phyloP scores from a whole-genome alignment of 1,140 invertebrate species.

The Sarcophaga bullata region DNA sequence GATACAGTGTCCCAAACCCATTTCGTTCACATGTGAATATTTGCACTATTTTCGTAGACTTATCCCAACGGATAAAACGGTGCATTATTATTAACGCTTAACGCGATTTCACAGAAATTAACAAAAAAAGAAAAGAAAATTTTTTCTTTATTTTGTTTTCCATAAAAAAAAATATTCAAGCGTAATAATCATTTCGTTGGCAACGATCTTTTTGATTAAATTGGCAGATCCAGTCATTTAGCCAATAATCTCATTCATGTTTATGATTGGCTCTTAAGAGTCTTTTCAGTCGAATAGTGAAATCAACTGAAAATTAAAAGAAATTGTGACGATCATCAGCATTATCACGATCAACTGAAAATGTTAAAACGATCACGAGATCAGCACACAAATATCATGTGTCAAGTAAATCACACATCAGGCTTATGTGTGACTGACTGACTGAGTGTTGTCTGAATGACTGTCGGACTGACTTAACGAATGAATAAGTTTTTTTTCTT shows the following conservation, averaged over 20 bases:
- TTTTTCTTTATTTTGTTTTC: too few relatives aligned
- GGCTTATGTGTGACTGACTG: conserved; percentile 16
- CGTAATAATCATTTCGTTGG: conserved; percentile 26
- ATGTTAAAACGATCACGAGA: not conserved
- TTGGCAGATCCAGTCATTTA: too few relatives aligned
- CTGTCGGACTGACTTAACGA: not conserved
- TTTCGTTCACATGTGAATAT: not conserved
- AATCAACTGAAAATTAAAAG: not conserved
- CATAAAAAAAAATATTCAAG: not conserved
- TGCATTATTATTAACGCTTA: conserved; percentile 36
- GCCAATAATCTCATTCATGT: not conserved
- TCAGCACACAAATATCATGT: conserved; percentile 34
- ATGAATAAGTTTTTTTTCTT: not conserved
- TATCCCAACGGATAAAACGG: not conserved
- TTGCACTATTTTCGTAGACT: not conserved
- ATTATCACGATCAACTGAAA: not conserved
- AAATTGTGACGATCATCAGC: not conserved
- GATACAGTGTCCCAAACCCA: not conserved
- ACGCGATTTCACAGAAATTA: conserved; percentile 34
- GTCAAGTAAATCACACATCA: conserved; percentile 35
- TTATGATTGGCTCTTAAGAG: conserved; percentile 17
- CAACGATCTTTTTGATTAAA: not conserved
- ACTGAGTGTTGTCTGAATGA: not conserved
- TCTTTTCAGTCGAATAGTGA: not conserved
- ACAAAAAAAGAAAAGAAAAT: too few relatives aligned